A percentile compares a stretch with the other conserved stretches of the same genome.
Evolutionary conservation across 2,113 vertebrate species (phyloP).

Genomic region (Apistogramma diplotaenia): DNA sequence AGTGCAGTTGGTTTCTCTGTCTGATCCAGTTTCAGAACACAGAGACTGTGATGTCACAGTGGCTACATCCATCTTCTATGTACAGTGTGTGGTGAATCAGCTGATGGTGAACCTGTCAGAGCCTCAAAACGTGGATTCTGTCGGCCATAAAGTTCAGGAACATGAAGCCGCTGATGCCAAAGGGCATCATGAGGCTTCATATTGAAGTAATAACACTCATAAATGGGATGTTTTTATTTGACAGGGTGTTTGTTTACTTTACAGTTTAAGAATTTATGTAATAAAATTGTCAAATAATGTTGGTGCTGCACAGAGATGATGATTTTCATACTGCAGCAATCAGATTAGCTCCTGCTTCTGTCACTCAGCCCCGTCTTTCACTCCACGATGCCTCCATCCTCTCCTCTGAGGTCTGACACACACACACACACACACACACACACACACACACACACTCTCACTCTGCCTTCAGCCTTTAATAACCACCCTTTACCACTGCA

Average conservation of each 20-base stretch:
- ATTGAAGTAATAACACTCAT: fast-evolving
- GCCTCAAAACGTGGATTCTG: neutral
- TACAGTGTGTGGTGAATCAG: neutral
- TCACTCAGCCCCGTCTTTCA: neutral
- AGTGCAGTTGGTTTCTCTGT: neutral
- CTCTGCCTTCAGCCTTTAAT: neutral
- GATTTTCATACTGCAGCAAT: neutral
- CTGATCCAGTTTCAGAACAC: too few relatives aligned
- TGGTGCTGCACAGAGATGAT: neutral
- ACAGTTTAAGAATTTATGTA: too few relatives aligned
- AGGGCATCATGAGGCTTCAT: too few relatives aligned
- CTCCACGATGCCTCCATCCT: neutral
- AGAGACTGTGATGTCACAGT: neutral
- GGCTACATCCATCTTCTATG: neutral
- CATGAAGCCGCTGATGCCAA: neutral
- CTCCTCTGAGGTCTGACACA: neutral
- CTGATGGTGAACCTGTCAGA: neutral
- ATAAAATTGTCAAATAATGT: neutral
- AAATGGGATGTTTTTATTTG: neutral
- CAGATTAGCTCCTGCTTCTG: neutral
- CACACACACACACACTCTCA: neutral
- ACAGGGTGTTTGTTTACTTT: too few relatives aligned
- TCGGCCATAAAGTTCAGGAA: neutral
- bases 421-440: neutral
- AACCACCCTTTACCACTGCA: neutral